Percentiles rank a stretch among this genome's conserved stretches.
phyloP scores from a whole-genome alignment of 2,888 invertebrate species.

The Heliconius sara region DNA sequence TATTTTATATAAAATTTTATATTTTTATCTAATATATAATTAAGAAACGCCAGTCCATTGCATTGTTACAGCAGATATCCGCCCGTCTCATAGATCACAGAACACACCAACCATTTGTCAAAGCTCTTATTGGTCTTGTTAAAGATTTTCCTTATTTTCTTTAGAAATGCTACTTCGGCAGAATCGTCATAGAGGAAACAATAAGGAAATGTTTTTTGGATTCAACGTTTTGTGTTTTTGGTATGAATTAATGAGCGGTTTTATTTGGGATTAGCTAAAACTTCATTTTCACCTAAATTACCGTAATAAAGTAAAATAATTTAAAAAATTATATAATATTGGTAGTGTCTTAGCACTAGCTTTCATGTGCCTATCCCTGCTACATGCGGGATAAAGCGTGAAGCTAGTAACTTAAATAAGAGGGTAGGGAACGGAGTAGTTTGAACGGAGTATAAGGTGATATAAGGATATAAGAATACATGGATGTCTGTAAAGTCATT shows the following conservation, averaged over 20 bases:
- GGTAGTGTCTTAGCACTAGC: too few relatives aligned
- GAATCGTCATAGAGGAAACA: conserved; percentile 35
- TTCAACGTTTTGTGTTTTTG: conserved; percentile 18
- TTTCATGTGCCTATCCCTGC: too few relatives aligned
- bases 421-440: too few relatives aligned
- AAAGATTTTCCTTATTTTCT: conserved; percentile 51
- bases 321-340: too few relatives aligned
- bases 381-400: too few relatives aligned
- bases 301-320: background rate
- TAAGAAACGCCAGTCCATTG: conserved; percentile 40
- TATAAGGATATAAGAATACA: too few relatives aligned
- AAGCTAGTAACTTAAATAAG: too few relatives aligned
- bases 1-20: too few relatives aligned
- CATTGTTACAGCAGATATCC: conserved; percentile 37
- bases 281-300: background rate
- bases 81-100: conserved; percentile 38
- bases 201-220: conserved; percentile 30
- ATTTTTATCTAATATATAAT: conserved; percentile 26
- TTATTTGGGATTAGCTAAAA: background rate
- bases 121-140: conserved; percentile 49
- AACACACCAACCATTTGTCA: conserved; percentile 50
- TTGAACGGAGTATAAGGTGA: too few relatives aligned
- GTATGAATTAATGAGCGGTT: background rate
- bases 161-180: conserved; percentile 43
- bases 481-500: too few relatives aligned